A percentile compares a stretch with the other conserved stretches of the same genome.
These are phyloP conservation scores for Adelphocoris suturalis DNA, from an alignment of 2,888 invertebrate species.

Conservation along the genomic window DNA sequence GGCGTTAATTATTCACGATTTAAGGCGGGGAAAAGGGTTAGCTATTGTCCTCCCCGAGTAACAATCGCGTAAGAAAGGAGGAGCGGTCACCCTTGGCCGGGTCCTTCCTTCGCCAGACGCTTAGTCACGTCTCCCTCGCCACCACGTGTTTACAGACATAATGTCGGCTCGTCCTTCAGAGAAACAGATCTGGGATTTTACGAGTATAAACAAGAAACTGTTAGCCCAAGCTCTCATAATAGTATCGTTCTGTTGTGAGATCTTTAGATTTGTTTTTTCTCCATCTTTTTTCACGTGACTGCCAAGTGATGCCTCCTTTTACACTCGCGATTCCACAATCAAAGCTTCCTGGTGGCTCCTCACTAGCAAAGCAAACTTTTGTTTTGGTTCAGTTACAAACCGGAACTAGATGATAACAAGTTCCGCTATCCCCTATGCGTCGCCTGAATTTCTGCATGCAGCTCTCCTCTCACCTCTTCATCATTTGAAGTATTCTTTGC, in stretches of 20 bases:
- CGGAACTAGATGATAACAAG: no score
- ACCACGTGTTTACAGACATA: conserved; percentile 4
- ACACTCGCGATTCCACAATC: no score
- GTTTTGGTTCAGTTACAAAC: no score
- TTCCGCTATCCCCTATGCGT: no score
- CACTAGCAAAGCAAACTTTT: no score
- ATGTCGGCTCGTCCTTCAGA: background rate
- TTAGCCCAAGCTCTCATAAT: conserved; percentile 15
- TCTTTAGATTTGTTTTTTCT: background rate
- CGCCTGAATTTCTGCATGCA: no score
- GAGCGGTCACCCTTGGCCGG: conserved; percentile 42
- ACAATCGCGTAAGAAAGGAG: conserved; percentile 36
- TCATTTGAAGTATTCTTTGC: no score
- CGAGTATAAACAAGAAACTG: conserved; percentile 24
- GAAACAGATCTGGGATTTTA: conserved; percentile 3
- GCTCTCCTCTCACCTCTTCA: no score
- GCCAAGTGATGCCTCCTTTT: no score
- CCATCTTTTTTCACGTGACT: no score
- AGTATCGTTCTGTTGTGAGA: background rate
- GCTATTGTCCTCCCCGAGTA: conserved; percentile 14
- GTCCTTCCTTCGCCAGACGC: conserved; percentile 12
- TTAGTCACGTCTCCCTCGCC: conserved; percentile 21
- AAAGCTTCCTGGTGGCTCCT: no score
- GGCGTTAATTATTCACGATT: conserved; percentile 31
- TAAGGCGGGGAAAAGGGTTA: background rate